Conservation (phyloP, 2,797 vertebrate genomes). For the Psittacula echo region DNA sequence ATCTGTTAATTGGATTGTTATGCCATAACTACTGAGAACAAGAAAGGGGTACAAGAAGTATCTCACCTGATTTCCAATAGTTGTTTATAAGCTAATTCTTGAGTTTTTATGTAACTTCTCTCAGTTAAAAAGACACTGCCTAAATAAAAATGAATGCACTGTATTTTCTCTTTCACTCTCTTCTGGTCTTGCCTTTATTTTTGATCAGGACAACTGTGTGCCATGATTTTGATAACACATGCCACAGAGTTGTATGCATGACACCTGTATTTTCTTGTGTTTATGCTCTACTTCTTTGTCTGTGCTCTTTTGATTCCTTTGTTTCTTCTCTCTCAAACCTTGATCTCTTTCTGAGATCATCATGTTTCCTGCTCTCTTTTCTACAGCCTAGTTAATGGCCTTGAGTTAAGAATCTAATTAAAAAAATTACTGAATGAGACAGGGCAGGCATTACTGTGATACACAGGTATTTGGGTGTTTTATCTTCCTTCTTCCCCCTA, state of each 20-base stretch:
- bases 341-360: not conserved
- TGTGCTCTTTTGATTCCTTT: not conserved
- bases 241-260: not conserved
- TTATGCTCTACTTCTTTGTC: not conserved
- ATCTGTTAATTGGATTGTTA: not conserved
- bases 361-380: not conserved
- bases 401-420: not conserved
- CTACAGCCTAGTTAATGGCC: not conserved
- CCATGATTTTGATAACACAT: not conserved
- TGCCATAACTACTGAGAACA: not conserved
- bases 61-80: not conserved
- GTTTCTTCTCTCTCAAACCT: not conserved
- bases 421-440: not conserved
- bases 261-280: not conserved
- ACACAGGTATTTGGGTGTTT: not conserved
- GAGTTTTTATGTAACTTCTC: not conserved
- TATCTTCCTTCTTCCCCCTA: rapidly evolving
- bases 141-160: not conserved
- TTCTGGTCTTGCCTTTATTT: conserved; percentile 19
- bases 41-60: not conserved
- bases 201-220: not conserved
- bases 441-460: not conserved
- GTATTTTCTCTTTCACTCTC: not conserved
- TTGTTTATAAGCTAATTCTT: not conserved
- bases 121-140: not conserved